A percentile compares a stretch with the other conserved stretches of the same genome.
These are phyloP conservation scores for Metacarcinus magister DNA, from an alignment of 2,888 invertebrate genomes.

Conservation along the genomic window DNA sequence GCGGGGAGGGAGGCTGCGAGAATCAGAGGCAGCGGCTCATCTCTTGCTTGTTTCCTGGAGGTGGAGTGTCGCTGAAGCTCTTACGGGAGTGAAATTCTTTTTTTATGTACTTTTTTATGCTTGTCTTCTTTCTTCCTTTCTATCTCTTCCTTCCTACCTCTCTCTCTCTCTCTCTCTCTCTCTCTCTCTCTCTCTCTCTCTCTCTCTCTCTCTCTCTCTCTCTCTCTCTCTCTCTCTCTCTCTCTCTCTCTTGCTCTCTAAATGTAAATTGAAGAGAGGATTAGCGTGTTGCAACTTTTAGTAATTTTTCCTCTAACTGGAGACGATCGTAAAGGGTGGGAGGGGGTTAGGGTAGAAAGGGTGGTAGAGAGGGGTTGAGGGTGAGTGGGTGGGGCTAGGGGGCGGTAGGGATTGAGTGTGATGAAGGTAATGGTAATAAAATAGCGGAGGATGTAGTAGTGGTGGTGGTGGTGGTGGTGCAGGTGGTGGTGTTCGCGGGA, in stretches of 20 bases:
- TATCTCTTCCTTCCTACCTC: neutral
- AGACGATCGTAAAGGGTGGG: neutral
- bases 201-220: constrained; percentile 18
- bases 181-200: constrained; percentile 47
- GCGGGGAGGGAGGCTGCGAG: neutral
- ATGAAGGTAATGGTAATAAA: neutral
- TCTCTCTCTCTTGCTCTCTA: constrained; percentile 36
- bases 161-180: neutral
- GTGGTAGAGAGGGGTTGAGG: neutral
- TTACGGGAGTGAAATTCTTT: neutral
- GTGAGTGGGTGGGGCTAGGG: neutral
- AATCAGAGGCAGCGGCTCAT: neutral
- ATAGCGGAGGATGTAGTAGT: neutral
- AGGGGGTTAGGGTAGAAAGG: neutral
- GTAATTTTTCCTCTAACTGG: neutral
- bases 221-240: neutral
- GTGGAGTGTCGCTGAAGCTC: neutral
- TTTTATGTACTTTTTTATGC: neutral
- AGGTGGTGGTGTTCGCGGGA: neutral
- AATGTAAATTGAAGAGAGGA: constrained; percentile 9
- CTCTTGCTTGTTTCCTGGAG: neutral
- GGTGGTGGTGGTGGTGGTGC: neutral
- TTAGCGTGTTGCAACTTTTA: neutral
- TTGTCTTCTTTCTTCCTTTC: neutral
- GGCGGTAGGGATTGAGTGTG: neutral